Base-by-base conservation (phyloP, 2,113 vertebrate species). In the Chionis minor region DNA sequence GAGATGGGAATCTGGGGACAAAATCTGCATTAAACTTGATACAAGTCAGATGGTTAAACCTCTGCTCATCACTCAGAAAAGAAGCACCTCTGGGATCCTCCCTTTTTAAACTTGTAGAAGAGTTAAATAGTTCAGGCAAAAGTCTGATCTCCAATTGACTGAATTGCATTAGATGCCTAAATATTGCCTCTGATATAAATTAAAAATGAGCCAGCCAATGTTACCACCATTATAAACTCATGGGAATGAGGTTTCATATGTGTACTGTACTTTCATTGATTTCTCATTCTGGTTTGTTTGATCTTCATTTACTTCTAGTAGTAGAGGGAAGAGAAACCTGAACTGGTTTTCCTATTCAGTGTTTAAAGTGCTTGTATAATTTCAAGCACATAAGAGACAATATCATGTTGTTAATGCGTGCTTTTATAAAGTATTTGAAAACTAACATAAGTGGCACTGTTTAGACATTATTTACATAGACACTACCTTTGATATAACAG, bases 301-400 rank as follows among this genome's bases (percentile, higher is more conserved):
- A 92, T 92, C 88, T 94, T 89, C 56, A 52, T 79, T 95, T 94
- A 27, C 32, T 90, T 90, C 16, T 33, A 92, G 28, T 58, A 90
- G 73, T 12, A 86, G 45, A 86, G 5, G 8, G 7, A 90, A 92
- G 30, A 65, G 55, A 91, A 95, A 90, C 19, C 49, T 45, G 33
- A 90, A 73, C 51, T 40, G 6, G 3, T 58, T 90, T 92, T 80
- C 33, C 35, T 71, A n/a, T 58, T 85, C 81, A 69, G 21, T 52
- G 17, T 63, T 91, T 88, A 47, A 88, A 90, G 16, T 32, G 44
- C 66, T 82, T 86, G 21, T 63, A 44, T 20, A 6, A 84, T 79
- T 93, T 73, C 54, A 66, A 82, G 30, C 3, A 54, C 19, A 5
- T 56, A 82, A 56, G 66, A 73, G 28, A 65, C n/a, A 45, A 28